Percentiles rank a stretch among this genome's conserved stretches.
These are phyloP conservation scores for Caranx ignobilis DNA, from an alignment of 2,113 vertebrate species.

Conservation along the genomic window DNA sequence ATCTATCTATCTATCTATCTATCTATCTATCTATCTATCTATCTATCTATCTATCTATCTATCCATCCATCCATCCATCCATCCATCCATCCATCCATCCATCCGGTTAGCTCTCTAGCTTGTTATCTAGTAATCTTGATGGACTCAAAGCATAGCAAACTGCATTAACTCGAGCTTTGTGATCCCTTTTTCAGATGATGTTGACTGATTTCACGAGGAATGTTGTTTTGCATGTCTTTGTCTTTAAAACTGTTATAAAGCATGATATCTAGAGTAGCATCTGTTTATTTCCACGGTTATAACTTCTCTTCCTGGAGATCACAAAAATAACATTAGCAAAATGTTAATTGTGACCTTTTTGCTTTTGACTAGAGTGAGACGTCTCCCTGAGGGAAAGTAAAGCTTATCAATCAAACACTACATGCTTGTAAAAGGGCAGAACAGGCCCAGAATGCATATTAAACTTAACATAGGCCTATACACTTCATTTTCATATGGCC, in stretches of 20 bases:
- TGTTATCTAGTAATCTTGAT: neutral
- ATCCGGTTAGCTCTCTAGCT: no score
- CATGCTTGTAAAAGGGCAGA: slow-evolving; percentile 62
- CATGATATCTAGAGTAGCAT: slow-evolving; percentile 30
- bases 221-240: slow-evolving; percentile 32
- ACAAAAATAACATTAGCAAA: slow-evolving; percentile 58
- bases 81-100: no score
- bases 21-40: no score
- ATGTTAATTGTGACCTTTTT: slow-evolving; percentile 80
- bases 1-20: no score
- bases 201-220: slow-evolving; percentile 5
- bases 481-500: slow-evolving; percentile 54
- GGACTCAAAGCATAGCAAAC: slow-evolving; percentile 4
- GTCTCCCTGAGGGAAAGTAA: slow-evolving; percentile 37
- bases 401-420: slow-evolving; percentile 67
- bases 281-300: slow-evolving; percentile 44
- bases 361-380: slow-evolving; percentile 55
- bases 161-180: slow-evolving; percentile 15
- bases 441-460: slow-evolving; percentile 42
- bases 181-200: slow-evolving; percentile 18
- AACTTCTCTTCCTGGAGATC: slow-evolving; percentile 18
- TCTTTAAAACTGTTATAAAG: slow-evolving; percentile 34
- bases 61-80: no score
- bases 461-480: slow-evolving; percentile 57
- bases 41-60: no score